These are phyloP conservation scores for Cyprinodon variegatus DNA, from an alignment of 2,113 vertebrate species.

Conservation along the genomic window DNA sequence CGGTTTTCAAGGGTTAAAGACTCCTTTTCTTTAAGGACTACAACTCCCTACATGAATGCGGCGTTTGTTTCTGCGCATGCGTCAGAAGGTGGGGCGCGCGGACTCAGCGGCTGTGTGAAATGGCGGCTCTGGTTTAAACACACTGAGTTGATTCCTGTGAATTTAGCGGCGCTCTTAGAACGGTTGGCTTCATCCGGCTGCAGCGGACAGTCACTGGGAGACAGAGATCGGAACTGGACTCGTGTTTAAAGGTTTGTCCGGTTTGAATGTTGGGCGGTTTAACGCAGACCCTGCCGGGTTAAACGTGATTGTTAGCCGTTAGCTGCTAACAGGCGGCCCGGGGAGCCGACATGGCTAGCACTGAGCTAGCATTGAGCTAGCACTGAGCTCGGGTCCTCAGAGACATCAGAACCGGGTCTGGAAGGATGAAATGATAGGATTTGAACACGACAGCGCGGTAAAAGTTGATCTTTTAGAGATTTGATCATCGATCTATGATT, in stretches of 20 bases:
- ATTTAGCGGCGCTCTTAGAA: neutral
- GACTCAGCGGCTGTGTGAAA: conserved; percentile 71
- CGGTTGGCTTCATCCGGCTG: neutral
- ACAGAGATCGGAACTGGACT: neutral
- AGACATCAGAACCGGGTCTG: neutral
- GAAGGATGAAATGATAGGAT: neutral
- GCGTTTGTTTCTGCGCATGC: conserved; percentile 35
- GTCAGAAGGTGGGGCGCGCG: conserved; percentile 29
- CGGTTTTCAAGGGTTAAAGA: neutral
- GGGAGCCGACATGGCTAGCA: conserved; percentile 1
- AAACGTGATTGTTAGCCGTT: conserved; percentile 3
- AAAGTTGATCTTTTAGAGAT: neutral
- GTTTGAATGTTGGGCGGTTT: neutral
- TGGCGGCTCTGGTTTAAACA: conserved; percentile 72
- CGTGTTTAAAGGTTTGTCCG: conserved; percentile 47
- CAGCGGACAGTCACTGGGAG: neutral
- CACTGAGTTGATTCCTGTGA: neutral
- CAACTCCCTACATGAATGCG: conserved; percentile 54
- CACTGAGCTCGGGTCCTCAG: neutral
- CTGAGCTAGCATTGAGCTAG: conserved; percentile 2
- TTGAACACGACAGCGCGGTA: neutral
- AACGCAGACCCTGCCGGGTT: neutral
- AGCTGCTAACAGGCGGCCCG: conserved; percentile 25
- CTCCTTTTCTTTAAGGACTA: conserved; percentile 34
- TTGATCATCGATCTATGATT: neutral